A percentile compares a stretch with the other conserved stretches of the same genome.
Conservation (phyloP, 2,113 vertebrate genomes). For the Epinephelus cyanopodus region DNA sequence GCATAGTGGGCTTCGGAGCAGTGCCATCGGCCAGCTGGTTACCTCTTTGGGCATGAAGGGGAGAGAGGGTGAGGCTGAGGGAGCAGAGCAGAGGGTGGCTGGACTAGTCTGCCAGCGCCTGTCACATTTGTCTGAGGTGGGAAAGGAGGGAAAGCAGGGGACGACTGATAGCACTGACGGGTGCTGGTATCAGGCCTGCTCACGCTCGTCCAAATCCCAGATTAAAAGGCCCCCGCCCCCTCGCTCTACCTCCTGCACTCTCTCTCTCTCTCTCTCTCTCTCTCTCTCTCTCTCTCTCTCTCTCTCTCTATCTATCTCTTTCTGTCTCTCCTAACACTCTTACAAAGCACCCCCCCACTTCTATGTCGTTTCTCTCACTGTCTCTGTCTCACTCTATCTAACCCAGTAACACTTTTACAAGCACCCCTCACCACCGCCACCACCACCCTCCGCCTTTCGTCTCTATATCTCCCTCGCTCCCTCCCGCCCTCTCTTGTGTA, state of each 20-base stretch:
- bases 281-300: too few relatives aligned
- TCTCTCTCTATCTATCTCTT: background rate
- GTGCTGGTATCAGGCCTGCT: slow-evolving; percentile 78
- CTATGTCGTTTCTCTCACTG: slow-evolving; percentile 44
- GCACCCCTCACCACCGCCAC: slow-evolving; percentile 26
- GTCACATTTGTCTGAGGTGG: slow-evolving; percentile 49
- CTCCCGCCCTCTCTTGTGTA: slow-evolving; percentile 68
- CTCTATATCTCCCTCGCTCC: slow-evolving; percentile 44
- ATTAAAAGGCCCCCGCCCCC: slow-evolving; percentile 79
- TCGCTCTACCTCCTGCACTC: slow-evolving; percentile 37
- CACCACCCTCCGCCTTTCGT: slow-evolving; percentile 11
- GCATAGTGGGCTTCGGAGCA: slow-evolving; percentile 12
- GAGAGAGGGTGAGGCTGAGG: slow-evolving; percentile 23
- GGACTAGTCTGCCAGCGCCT: slow-evolving; percentile 29
- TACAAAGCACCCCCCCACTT: slow-evolving; percentile 60
- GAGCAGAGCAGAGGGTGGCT: slow-evolving; percentile 22
- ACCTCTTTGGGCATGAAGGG: slow-evolving; percentile 13
- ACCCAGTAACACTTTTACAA: slow-evolving; percentile 71
- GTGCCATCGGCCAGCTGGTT: slow-evolving; percentile 6
- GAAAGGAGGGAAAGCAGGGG: slow-evolving; percentile 30
- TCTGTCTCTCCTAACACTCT: slow-evolving; percentile 30
- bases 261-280: slow-evolving; percentile 56
- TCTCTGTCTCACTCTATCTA: slow-evolving; percentile 67
- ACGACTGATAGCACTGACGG: slow-evolving; percentile 74
- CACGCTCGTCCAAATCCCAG: slow-evolving; percentile 85